Percentiles rank a stretch among this genome's conserved stretches.
Evolutionary conservation across 2,888 invertebrate genomes (phyloP).

Genomic region (Leptarthrus brevirostris): DNA sequence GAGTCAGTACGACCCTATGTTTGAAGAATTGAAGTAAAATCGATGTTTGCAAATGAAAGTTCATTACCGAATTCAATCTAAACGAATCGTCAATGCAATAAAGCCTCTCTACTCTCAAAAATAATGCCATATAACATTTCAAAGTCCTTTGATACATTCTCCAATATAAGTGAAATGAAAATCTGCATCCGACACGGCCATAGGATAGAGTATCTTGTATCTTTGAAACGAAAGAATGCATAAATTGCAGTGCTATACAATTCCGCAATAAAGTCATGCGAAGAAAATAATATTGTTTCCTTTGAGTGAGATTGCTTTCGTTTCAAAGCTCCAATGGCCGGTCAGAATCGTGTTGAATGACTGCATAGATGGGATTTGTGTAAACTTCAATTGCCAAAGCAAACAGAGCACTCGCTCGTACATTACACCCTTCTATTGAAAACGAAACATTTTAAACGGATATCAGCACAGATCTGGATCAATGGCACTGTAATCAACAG

Average conservation of each 20-base stretch:
- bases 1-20: too few relatives aligned
- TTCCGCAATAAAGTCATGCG: conserved; percentile 19
- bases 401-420: background rate
- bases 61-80: too few relatives aligned
- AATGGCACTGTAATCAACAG: background rate
- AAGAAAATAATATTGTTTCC: conserved; percentile 38
- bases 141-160: too few relatives aligned
- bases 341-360: background rate
- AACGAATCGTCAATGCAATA: too few relatives aligned
- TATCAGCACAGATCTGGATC: too few relatives aligned
- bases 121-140: too few relatives aligned
- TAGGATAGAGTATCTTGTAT: background rate
- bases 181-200: background rate
- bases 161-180: conserved; percentile 19
- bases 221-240: conserved; percentile 38
- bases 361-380: conserved; percentile 21
- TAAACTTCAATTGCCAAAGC: conserved; percentile 32
- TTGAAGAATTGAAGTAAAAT: too few relatives aligned
- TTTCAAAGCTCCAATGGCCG: background rate
- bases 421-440: background rate
- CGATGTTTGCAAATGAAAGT: too few relatives aligned
- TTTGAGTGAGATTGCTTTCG: conserved; percentile 12
- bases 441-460: background rate
- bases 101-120: too few relatives aligned
- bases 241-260: conserved; percentile 13